These are phyloP conservation scores for Tapera naevia DNA, from an alignment of 2,797 vertebrate genomes.

Conservation along the genomic window DNA sequence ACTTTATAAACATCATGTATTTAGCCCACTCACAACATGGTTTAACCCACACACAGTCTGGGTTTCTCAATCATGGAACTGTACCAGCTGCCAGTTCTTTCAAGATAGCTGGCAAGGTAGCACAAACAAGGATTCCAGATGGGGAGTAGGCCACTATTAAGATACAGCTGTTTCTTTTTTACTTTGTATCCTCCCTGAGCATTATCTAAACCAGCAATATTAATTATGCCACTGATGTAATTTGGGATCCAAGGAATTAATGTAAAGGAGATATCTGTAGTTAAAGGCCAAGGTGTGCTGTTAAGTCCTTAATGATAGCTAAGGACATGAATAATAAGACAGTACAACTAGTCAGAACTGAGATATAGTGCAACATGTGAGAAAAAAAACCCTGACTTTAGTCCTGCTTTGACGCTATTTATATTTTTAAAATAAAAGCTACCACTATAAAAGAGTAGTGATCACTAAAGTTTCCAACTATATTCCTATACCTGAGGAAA, in stretches of 20 bases:
- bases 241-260: background rate
- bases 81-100: background rate
- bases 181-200: background rate
- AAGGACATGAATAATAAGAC: background rate
- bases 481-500: background rate
- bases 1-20: background rate
- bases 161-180: background rate
- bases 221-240: background rate
- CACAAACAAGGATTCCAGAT: background rate
- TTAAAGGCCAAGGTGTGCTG: background rate
- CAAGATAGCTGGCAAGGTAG: background rate
- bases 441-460: background rate
- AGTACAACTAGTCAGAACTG: background rate
- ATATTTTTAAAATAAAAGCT: background rate
- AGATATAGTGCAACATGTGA: background rate
- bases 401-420: background rate
- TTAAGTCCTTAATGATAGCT: background rate
- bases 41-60: slow-evolving; percentile 39
- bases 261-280: background rate
- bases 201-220: background rate
- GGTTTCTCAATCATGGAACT: background rate
- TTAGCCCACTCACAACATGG: slow-evolving; percentile 48
- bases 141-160: background rate
- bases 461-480: background rate
- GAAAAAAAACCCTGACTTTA: background rate